Percentiles rank a stretch among this genome's conserved stretches.
Conservation (phyloP, 1,140 invertebrate species). For the Triops longicaudatus region DNA sequence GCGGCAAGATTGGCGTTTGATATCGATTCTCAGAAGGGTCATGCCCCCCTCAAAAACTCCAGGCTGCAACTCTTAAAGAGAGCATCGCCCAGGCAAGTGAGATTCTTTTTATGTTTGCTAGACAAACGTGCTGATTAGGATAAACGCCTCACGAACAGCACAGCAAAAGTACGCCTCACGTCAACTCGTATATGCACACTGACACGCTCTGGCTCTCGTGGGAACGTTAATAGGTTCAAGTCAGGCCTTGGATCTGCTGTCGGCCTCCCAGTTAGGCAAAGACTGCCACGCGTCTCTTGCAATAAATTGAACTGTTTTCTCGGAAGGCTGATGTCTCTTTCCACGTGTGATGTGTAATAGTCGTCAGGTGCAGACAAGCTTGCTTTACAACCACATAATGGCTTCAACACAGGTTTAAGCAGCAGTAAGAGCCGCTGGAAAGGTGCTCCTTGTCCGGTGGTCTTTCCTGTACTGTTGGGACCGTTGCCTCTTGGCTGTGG, state of each 20-base stretch:
- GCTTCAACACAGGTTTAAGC: background rate
- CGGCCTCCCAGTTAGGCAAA: no score
- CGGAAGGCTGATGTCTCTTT: background rate
- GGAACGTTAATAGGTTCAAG: background rate
- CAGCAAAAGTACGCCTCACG: background rate
- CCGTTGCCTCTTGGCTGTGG: background rate
- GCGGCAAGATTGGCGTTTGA: background rate
- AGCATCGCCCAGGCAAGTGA: background rate
- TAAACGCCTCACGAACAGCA: background rate
- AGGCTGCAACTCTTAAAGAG: background rate
- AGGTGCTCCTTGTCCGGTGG: background rate
- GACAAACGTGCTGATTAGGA: background rate
- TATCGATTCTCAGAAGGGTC: background rate
- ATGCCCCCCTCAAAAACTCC: background rate
- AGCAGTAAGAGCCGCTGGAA: background rate
- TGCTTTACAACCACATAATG: background rate
- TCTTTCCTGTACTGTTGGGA: constrained; percentile 2
- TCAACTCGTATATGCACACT: background rate
- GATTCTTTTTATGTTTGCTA: background rate
- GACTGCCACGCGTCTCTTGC: no score
- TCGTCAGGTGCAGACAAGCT: background rate
- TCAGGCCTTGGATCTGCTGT: background rate
- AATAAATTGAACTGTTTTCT: background rate
- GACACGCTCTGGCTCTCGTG: background rate
- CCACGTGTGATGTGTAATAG: background rate